These are phyloP conservation scores for Ctenopoma multispine DNA, from an alignment of 2,797 vertebrate species.

Conservation along the genomic window DNA sequence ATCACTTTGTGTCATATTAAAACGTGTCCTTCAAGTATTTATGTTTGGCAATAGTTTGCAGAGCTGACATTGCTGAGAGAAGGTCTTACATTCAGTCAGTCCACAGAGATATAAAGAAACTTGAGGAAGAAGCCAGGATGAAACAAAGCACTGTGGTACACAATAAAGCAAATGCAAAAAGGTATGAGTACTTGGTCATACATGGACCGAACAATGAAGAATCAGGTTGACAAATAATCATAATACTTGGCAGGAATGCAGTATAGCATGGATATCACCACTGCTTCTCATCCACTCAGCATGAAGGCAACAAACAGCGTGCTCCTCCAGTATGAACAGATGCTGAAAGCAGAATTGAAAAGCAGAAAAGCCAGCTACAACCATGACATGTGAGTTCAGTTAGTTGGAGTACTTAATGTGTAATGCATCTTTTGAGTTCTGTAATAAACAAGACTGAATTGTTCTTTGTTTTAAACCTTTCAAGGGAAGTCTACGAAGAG, in stretches of 20 bases:
- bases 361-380: conserved; percentile 68
- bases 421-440: neutral
- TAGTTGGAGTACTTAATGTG: conserved; percentile 4
- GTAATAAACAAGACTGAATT: conserved; percentile 3
- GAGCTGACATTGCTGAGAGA: conserved; percentile 69
- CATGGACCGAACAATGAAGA: neutral
- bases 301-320: conserved; percentile 67
- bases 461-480: conserved; percentile 31
- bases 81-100: conserved; percentile 62
- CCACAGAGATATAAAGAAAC: conserved; percentile 54
- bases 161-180: conserved; percentile 73
- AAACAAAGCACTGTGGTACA: conserved; percentile 67
- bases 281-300: conserved; percentile 59
- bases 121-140: conserved; percentile 71
- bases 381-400: conserved; percentile 75
- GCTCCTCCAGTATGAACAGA: conserved; percentile 80
- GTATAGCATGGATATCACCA: neutral
- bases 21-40: neutral
- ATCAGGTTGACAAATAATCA: neutral
- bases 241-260: neutral
- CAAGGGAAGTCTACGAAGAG: conserved; percentile 79
- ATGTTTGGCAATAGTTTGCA: conserved; percentile 63
- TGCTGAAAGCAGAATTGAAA: conserved; percentile 78
- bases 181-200: conserved; percentile 54
- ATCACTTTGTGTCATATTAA: neutral